Conservation (phyloP, 2,888 invertebrate species). For the Limnephilus auricula region DNA sequence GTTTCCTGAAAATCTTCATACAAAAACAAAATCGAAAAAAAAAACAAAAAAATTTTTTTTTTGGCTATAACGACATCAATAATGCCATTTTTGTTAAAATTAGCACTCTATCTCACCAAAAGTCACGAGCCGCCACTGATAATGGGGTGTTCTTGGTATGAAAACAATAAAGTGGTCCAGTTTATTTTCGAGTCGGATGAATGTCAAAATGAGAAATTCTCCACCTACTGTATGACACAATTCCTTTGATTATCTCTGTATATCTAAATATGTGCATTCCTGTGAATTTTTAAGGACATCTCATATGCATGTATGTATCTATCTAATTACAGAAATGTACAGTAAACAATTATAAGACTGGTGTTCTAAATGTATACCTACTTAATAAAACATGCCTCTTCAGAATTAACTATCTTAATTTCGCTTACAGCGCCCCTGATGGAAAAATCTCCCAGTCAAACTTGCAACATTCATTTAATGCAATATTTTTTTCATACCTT, state of each 20-base stretch:
- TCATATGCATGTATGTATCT: background rate
- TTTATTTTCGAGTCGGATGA: too few relatives aligned
- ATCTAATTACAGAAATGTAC: background rate
- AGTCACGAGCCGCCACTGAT: too few relatives aligned
- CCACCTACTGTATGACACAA: background rate
- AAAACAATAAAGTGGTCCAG: too few relatives aligned
- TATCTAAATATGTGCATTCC: background rate
- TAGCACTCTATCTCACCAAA: too few relatives aligned
- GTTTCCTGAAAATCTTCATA: too few relatives aligned
- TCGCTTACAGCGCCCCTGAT: background rate
- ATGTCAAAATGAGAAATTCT: background rate
- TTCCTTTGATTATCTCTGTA: background rate
- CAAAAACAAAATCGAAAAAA: too few relatives aligned
- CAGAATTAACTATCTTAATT: background rate
- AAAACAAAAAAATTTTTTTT: too few relatives aligned
- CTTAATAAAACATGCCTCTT: background rate
- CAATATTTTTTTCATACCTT: background rate
- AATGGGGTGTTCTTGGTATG: too few relatives aligned
- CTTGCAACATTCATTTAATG: background rate
- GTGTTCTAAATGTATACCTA: too few relatives aligned
- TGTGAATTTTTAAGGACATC: too few relatives aligned
- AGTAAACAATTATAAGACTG: background rate
- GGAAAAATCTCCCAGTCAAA: background rate
- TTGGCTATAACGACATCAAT: too few relatives aligned
- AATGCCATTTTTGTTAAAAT: too few relatives aligned